A percentile compares a stretch with the other conserved stretches of the same genome.
These are phyloP conservation scores for Epirrhoe tristata DNA, from an alignment of 2,888 invertebrate species.

Conservation along the genomic window DNA sequence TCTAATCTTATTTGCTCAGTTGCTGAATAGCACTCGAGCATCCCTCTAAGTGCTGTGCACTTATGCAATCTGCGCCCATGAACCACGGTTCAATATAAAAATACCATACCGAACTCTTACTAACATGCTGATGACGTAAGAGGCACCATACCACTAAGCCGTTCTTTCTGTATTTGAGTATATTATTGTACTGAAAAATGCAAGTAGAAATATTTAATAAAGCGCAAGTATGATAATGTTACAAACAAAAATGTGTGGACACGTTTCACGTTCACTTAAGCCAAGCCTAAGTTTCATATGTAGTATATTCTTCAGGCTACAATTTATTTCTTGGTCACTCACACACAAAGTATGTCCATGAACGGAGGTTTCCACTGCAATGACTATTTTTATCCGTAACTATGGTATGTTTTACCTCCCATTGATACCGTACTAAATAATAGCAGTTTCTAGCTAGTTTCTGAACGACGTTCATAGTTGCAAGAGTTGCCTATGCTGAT, in stretches of 20 bases:
- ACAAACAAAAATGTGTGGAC: slow-evolving; percentile 13
- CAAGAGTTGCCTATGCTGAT: neutral
- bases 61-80: slow-evolving; percentile 22
- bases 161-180: too few relatives aligned
- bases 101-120: slow-evolving; percentile 14
- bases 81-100: slow-evolving; percentile 21
- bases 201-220: too few relatives aligned
- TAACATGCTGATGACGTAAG: neutral
- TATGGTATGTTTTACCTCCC: too few relatives aligned
- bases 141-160: neutral
- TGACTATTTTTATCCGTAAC: too few relatives aligned
- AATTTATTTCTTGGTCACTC: too few relatives aligned
- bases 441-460: neutral
- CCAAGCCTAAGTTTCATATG: too few relatives aligned
- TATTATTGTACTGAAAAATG: too few relatives aligned
- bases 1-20: slow-evolving; percentile 26
- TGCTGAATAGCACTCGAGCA: slow-evolving; percentile 19
- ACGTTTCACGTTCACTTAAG: neutral
- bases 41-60: slow-evolving; percentile 25
- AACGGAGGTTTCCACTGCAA: too few relatives aligned
- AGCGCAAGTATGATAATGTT: too few relatives aligned
- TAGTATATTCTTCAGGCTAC: too few relatives aligned
- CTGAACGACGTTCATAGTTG: neutral
- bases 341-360: too few relatives aligned
- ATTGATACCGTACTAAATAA: too few relatives aligned